Base-by-base conservation (phyloP, 2,113 vertebrate species). In the Mus musculus region DNA sequence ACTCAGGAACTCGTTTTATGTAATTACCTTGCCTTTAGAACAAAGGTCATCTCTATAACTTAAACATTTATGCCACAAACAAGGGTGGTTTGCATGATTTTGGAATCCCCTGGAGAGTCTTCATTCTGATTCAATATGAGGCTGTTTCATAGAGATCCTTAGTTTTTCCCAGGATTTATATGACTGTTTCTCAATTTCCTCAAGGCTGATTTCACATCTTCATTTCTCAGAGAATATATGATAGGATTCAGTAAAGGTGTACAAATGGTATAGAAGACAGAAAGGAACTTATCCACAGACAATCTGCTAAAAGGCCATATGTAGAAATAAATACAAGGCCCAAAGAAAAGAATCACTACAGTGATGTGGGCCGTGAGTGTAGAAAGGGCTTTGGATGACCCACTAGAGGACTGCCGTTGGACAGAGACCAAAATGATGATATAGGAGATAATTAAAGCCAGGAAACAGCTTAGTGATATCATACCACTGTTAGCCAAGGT, bases 141-240 rank as follows among this genome's bases (percentile, higher is more conserved):
- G 42, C 33, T 87, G 17, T 9, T 8, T 94, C n/a, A 16, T 11
- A 4, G 5, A 59, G 4, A 89, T 59, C 4, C 39, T 77, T 96
- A 95, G 11, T 67, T 96, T 89, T 96, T 97, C 86, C 89, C 87
- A 61, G 81, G 76, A 24, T 75, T 96, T 46, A 95, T 5, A 39
- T 90, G 71, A 67, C 0, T 67, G 19, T 89, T 96, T 84, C 91
- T 96, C 89, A 97, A 71, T 54, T 89, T 98, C 61, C 3, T 24
- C 59, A 98, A 76, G 20, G 98, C 95, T 77, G 80, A 95, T 69
- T 98, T 98, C 63, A 98, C 72, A 78, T 97, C 97, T 95, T 97
- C 96, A 76, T 98, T 97, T 80, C 97, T 97, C 88, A 98, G 84
- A 69, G 95, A 97, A 78, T 97, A 98, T 76, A 97, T 97, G 28